A percentile compares a stretch with the other conserved stretches of the same genome.
phyloP scores from a whole-genome alignment of 37 sponge, comb jelly and placozoan species.

The Halichondria panicea region DNA sequence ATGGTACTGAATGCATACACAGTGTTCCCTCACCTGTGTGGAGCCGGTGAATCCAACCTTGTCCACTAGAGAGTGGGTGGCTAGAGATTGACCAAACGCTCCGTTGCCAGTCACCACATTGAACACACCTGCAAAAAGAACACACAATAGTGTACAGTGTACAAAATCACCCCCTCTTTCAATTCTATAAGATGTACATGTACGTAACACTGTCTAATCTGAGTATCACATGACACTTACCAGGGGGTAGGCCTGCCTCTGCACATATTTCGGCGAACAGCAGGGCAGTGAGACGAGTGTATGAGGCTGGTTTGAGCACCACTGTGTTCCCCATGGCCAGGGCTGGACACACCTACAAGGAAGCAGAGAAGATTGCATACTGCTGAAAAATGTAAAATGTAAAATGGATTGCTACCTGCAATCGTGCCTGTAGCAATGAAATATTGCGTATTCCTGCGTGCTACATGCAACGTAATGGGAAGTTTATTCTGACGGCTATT shows the following conservation, averaged over 20 bases:
- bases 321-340: constrained; percentile 98
- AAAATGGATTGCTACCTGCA: too few relatives aligned
- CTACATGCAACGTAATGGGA: too few relatives aligned
- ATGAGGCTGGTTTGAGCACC: constrained; percentile 93
- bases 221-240: constrained; percentile 11
- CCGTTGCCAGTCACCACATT: constrained; percentile 93
- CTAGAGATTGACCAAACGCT: constrained; percentile 82
- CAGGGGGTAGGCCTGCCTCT: constrained; percentile 98
- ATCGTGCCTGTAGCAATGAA: too few relatives aligned
- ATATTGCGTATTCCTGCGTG: too few relatives aligned
- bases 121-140: constrained; percentile 62
- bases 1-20: too few relatives aligned
- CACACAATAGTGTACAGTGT: not conserved
- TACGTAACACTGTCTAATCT: not conserved
- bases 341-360: constrained; percentile 93
- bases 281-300: constrained; percentile 90
- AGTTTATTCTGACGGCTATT: too few relatives aligned
- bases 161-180: not conserved
- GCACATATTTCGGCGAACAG: constrained; percentile 97
- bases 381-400: not conserved
- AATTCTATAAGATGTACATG: not conserved
- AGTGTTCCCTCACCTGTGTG: constrained; percentile 78
- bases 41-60: constrained; percentile 96
- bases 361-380: not conserved
- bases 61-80: constrained; percentile 84